Conservation (phyloP, 2,113 vertebrate species). For the Tonatia bakeri region DNA sequence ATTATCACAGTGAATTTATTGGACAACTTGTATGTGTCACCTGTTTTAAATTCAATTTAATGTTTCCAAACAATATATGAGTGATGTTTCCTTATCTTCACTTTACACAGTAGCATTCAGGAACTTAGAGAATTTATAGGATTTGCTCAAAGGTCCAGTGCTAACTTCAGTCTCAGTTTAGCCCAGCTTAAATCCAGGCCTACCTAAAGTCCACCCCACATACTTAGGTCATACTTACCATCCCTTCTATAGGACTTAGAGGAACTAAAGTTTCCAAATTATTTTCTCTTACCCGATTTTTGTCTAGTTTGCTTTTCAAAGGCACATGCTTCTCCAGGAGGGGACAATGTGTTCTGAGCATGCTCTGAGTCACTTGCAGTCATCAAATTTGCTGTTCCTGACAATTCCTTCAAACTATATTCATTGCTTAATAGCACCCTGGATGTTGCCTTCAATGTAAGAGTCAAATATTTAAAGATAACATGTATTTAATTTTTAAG, state of each 20-base stretch:
- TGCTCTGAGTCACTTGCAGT: neutral
- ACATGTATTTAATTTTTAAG: neutral
- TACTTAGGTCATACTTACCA: neutral
- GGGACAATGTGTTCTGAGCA: neutral
- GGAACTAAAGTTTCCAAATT: neutral
- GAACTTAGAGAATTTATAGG: neutral
- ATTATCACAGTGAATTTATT: neutral
- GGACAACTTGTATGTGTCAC: neutral
- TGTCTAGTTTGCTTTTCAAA: neutral
- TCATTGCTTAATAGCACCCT: neutral
- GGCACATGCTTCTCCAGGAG: neutral
- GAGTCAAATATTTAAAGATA: neutral
- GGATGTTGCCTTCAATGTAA: neutral
- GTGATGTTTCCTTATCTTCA: neutral
- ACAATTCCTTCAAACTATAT: neutral
- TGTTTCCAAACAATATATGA: neutral
- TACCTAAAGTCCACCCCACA: neutral
- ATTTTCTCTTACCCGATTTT: slow-evolving; percentile 30
- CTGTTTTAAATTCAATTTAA: neutral
- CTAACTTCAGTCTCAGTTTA: neutral
- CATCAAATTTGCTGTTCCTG: neutral
- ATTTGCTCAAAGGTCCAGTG: neutral
- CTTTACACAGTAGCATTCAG: neutral
- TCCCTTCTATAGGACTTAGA: neutral
- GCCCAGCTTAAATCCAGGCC: neutral